phyloP scores from a whole-genome alignment of 1,140 invertebrate genomes.

The Danaus melanippus region DNA sequence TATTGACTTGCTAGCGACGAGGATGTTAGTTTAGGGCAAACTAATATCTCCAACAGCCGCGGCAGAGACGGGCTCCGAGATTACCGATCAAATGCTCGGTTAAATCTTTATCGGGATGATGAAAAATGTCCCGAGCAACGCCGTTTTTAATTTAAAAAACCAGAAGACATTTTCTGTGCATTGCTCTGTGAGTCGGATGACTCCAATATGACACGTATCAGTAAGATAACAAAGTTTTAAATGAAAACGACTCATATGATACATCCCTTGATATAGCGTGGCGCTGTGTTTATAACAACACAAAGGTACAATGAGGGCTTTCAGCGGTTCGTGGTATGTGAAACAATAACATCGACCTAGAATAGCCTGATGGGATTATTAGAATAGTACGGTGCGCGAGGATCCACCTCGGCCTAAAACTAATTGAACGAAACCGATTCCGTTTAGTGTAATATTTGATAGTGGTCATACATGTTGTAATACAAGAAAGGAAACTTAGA shows the following conservation, averaged over 20 bases:
- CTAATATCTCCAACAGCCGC: slow-evolving; percentile 20
- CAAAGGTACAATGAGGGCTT: slow-evolving; percentile 39
- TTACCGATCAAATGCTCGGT: slow-evolving; percentile 1
- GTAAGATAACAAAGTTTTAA: slow-evolving; percentile 11
- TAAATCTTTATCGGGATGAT: slow-evolving; percentile 4
- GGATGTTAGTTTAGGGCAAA: slow-evolving; percentile 23
- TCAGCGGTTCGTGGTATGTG: slow-evolving; percentile 35
- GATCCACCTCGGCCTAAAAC: not conserved
- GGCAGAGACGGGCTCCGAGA: slow-evolving; percentile 4
- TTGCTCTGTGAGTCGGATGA: not conserved
- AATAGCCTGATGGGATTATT: slow-evolving; percentile 27
- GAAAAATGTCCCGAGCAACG: slow-evolving; percentile 1
- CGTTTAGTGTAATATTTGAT: too few relatives aligned
- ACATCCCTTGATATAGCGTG: slow-evolving; percentile 2
- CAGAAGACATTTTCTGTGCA: not conserved
- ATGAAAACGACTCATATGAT: slow-evolving; percentile 8
- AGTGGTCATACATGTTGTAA: too few relatives aligned
- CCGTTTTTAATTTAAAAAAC: not conserved
- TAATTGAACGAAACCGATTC: too few relatives aligned
- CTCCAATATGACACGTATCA: slow-evolving; percentile 3
- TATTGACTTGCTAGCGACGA: slow-evolving; percentile 20
- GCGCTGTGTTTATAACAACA: slow-evolving; percentile 27
- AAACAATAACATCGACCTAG: slow-evolving; percentile 38
- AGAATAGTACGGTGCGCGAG: slow-evolving; percentile 14
- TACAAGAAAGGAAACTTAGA: too few relatives aligned